Evolutionary conservation across 2,888 invertebrate genomes (phyloP).

Genomic region (Diachrysia chrysitis): DNA sequence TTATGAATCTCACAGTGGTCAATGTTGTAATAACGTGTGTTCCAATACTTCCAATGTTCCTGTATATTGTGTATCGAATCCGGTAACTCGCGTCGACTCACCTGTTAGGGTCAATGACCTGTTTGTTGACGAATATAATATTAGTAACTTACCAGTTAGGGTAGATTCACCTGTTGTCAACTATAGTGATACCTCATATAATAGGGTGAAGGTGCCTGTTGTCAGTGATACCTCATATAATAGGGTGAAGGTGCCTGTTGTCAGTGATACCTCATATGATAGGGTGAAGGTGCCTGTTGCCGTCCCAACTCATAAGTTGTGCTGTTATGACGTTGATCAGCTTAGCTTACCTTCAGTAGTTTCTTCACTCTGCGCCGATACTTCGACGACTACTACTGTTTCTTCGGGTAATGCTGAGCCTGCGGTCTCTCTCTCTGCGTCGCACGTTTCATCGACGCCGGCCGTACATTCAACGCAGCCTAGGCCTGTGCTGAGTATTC

Average conservation of each 20-base stretch:
- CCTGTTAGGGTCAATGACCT: not conserved
- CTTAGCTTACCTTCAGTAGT: conserved; percentile 1
- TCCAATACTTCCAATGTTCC: no score
- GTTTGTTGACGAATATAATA: not conserved
- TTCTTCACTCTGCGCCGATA: conserved; percentile 8
- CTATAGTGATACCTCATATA: not conserved
- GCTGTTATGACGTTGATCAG: conserved; percentile 7
- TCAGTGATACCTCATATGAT: no score
- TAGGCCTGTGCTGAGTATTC: conserved; percentile 7
- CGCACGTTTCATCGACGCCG: not conserved
- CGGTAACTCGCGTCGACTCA: not conserved
- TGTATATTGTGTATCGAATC: no score
- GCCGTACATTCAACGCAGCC: conserved; percentile 3
- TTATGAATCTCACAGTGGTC: no score
- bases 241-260: no score
- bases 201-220: conserved; percentile 1
- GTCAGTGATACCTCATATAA: no score
- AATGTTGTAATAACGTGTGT: no score
- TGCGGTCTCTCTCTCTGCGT: conserved; percentile 13
- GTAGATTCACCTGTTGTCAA: not conserved
- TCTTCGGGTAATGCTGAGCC: not conserved
- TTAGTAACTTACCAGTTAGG: not conserved
- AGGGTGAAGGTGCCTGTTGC: conserved; percentile 7
- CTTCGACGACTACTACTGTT: conserved; percentile 8
- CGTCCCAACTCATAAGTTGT: conserved; percentile 9